Conservation (phyloP, 2,797 vertebrate genomes). For the Poeciliopsis presidionis region DNA sequence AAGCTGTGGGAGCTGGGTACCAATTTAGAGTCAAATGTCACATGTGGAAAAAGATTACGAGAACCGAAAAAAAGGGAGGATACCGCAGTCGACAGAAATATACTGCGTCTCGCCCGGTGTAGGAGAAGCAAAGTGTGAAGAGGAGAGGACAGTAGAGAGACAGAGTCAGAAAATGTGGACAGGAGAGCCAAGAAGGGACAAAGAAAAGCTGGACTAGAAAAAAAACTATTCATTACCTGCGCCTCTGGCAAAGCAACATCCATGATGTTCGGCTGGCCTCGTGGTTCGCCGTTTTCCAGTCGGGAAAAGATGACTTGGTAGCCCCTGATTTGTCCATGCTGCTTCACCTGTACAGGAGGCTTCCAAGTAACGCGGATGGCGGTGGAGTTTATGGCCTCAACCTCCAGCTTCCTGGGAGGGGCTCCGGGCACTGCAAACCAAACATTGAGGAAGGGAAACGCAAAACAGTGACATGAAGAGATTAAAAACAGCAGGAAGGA, state of each 20-base stretch:
- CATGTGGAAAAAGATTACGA: conserved; percentile 43
- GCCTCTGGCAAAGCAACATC: conserved; percentile 92
- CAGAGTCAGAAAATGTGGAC: conserved; percentile 46
- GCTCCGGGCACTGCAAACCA: conserved; percentile 84
- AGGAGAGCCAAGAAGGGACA: conserved; percentile 30
- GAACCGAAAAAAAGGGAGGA: background rate
- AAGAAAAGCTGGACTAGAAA: conserved; percentile 22
- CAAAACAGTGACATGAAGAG: background rate
- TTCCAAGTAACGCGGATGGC: conserved; percentile 93
- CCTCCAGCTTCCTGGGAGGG: conserved; percentile 90
- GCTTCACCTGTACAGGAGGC: conserved; percentile 90
- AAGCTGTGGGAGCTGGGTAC: conserved; percentile 56
- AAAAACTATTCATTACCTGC: conserved; percentile 81
- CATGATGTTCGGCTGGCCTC: conserved; percentile 90
- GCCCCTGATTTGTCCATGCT: conserved; percentile 93
- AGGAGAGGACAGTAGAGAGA: conserved; percentile 33
- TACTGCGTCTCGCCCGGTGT: conserved; percentile 48
- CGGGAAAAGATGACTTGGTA: conserved; percentile 95
- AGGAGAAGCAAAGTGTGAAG: conserved; percentile 62
- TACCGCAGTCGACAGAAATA: conserved; percentile 34
- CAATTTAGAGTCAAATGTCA: conserved; percentile 71
- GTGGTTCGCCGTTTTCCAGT: conserved; percentile 90
- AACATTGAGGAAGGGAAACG: conserved; percentile 5
- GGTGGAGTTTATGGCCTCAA: conserved; percentile 91
- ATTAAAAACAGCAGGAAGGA: conserved; percentile 7